Evolutionary conservation across 2,797 vertebrate genomes (phyloP).

Genomic region (Bufotes viridis): DNA sequence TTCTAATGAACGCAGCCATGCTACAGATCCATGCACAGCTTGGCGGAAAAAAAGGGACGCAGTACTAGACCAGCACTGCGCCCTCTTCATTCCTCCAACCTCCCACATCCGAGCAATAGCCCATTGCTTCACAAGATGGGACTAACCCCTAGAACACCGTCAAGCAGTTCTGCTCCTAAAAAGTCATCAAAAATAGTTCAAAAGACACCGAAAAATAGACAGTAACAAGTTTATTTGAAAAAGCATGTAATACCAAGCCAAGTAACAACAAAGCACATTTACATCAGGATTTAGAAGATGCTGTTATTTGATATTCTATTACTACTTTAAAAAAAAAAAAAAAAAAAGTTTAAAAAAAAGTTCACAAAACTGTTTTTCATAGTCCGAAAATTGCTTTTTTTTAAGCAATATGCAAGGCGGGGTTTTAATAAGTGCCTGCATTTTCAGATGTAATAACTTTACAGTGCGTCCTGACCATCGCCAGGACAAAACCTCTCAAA

Average conservation of each 20-base stretch:
- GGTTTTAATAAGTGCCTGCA: slow-evolving; percentile 74
- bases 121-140: too few species aligned
- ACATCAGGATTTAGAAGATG: slow-evolving; percentile 81
- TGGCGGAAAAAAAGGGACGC: too few species aligned
- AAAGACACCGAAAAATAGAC: slow-evolving; percentile 2
- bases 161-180: too few species aligned
- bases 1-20: too few species aligned
- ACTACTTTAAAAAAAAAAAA: slow-evolving; percentile 78
- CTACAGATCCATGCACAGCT: too few species aligned
- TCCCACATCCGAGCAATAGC: too few species aligned
- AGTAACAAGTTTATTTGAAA: slow-evolving; percentile 76
- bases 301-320: slow-evolving; percentile 82
- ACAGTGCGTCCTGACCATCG: slow-evolving; percentile 77
- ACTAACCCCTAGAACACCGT: too few species aligned
- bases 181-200: not conserved
- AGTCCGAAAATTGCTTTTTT: slow-evolving; percentile 75
- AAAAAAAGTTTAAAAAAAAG: slow-evolving; percentile 68
- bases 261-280: slow-evolving; percentile 78
- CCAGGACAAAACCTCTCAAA: slow-evolving; percentile 78
- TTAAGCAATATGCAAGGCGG: slow-evolving; percentile 80
- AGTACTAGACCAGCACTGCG: too few species aligned
- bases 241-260: slow-evolving; percentile 76
- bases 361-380: slow-evolving; percentile 77
- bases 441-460: slow-evolving; percentile 52
- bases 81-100: too few species aligned